Evolutionary conservation across 2,113 vertebrate species (phyloP).

Genomic region (Rhombomys opimus): DNA sequence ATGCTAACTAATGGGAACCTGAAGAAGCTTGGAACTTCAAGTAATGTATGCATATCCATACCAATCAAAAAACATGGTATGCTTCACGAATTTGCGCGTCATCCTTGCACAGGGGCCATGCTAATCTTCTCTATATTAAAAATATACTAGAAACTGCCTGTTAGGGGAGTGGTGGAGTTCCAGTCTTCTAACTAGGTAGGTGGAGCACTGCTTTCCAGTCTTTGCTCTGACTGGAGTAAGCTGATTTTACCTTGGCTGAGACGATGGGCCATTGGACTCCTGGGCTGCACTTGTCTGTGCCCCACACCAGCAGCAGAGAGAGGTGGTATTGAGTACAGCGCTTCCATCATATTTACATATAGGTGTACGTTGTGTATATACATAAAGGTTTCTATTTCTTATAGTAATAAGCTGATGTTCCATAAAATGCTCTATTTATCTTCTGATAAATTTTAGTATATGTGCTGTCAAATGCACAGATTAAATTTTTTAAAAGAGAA

Average conservation of each 20-base stretch:
- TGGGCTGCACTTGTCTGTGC: background rate
- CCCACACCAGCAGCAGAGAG: background rate
- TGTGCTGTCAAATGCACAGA: no score
- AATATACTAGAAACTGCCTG: conserved; percentile 4
- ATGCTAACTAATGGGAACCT: no score
- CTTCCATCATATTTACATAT: background rate
- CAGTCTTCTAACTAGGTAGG: background rate
- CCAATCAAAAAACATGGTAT: no score
- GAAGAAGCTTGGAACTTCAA: no score
- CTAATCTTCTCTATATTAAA: no score
- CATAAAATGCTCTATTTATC: background rate
- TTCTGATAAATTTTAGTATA: background rate
- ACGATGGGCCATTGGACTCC: background rate
- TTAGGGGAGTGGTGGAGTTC: background rate
- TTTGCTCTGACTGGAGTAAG: background rate
- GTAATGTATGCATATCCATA: no score
- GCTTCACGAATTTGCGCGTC: no score
- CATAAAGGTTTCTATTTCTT: background rate
- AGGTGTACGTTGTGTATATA: background rate
- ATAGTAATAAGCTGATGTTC: background rate
- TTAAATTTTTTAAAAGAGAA: background rate
- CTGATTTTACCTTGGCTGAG: background rate
- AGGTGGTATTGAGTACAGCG: background rate
- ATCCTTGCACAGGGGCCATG: no score
- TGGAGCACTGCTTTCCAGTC: background rate